Base-by-base conservation (phyloP, 1,140 invertebrate species). In the Laupala kohalensis region DNA sequence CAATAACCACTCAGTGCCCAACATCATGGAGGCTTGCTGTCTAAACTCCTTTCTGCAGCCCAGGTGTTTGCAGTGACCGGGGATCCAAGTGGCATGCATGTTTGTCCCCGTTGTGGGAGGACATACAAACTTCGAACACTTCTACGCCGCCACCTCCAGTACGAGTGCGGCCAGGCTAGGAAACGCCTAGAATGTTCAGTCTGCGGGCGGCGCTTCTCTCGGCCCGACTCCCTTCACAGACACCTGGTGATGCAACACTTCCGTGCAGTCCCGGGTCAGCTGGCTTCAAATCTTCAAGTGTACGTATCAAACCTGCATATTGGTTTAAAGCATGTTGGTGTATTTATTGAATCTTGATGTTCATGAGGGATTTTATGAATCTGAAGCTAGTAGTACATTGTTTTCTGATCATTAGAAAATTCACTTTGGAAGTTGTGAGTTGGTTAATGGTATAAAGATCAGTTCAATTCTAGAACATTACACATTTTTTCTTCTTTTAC, bases 51-150 rank as follows among this genome's bases (percentile, higher is more conserved):
- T 53, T 53, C 37, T 53, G 37, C 37, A 53, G 37, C 37, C 37
- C 37, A 53, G 37, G 37, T 53, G 37, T 53, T 53, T 53, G 37
- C 37, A 53, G 37, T 53, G 9, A 53, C 37, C 37, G 67, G 28
- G n/a, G 67, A 68, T 28, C n/a, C 4, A 25, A 68, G 27, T 68
- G 26, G 24, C 15, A 77, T 77, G 37, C 80, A 78, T 70, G 75
- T 76, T 64, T 85, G 84, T 70, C 76, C 75, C 1, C 78, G 79
- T n/a, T 85, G 83, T 67, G 82, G 81, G 24, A 81, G 81, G 29
- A 79, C 76, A 3, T 85, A 85, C 75, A 81, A 78, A 28, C 79
- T 80, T 29, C 77, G 79, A 25, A 82, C 83, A 29, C 84, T 81
- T 67, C 75, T 81, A n/a, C 77, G 76, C 37, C 76, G 80, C n/a